Conservation (phyloP, 2,888 invertebrate genomes). For the Andricus quercusramuli region DNA sequence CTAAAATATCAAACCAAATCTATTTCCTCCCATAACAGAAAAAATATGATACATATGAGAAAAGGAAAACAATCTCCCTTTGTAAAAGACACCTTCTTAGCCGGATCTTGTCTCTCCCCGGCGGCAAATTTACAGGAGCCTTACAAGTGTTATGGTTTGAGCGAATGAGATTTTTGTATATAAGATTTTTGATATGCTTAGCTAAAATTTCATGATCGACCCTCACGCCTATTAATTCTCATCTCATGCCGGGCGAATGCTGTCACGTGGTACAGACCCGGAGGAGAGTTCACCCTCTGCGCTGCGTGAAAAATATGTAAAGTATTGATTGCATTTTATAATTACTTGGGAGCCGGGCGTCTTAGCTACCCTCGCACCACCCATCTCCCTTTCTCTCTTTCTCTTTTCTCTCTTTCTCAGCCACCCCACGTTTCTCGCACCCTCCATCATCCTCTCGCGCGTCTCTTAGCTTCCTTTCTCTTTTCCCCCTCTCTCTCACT, state of each 20-base stretch:
- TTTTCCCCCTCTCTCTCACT: slow-evolving; percentile 56
- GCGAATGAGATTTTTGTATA: slow-evolving; percentile 20
- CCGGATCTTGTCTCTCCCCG: slow-evolving; percentile 21
- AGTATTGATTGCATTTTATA: slow-evolving; percentile 79
- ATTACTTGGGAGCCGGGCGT: slow-evolving; percentile 78
- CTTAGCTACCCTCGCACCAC: slow-evolving; percentile 75
- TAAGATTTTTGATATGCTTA: slow-evolving; percentile 35
- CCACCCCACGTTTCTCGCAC: slow-evolving; percentile 62
- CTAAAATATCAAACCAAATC: background rate
- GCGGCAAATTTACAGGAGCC: background rate
- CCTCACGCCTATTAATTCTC: slow-evolving; percentile 22
- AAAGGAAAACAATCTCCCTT: background rate
- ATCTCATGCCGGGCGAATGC: slow-evolving; percentile 38
- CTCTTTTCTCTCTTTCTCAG: slow-evolving; percentile 58
- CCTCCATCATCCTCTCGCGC: slow-evolving; percentile 60
- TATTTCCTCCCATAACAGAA: background rate
- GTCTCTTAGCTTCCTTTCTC: slow-evolving; percentile 60
- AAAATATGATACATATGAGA: slow-evolving; percentile 24
- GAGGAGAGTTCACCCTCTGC: slow-evolving; percentile 59
- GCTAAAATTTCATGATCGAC: slow-evolving; percentile 28
- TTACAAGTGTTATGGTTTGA: slow-evolving; percentile 7
- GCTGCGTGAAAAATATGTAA: slow-evolving; percentile 79
- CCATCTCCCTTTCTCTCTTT: slow-evolving; percentile 60
- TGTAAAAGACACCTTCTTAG: background rate
- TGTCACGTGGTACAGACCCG: slow-evolving; percentile 59